Evolutionary conservation across 2,113 vertebrate genomes (phyloP), one percentile per base, ranked within the genome.

Genomic region (Coreoperca whiteheadi): DNA sequence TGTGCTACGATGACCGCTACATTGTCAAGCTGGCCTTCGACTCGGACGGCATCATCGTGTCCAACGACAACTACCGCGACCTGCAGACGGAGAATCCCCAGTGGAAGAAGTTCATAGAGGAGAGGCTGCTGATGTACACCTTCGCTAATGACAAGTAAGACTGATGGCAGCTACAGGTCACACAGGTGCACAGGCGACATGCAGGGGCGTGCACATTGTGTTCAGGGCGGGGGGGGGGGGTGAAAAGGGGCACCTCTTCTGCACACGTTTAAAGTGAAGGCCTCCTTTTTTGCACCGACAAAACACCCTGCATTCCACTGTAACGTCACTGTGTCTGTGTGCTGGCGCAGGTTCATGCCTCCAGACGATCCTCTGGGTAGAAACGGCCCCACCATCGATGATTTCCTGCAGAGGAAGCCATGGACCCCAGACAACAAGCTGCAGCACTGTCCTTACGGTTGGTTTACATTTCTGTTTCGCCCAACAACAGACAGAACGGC

Each of bases 61-160:
- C 97, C 94, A 98, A 98, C 0, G 97, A 98, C 91, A 97, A 97
- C 91, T 98, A 98, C 93, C 94, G 97, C 0, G 97, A 98, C 84
- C 95, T 98, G 60, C 97, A 98, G 85, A 96, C 86, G 0, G 97
- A 98, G 91, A 98, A 96, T 46, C 96, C 96, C 0, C 95, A 97
- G 81, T 98, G 97, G 97, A 98, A 97, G 88, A 96, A 95, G 95
- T 98, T 98, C 74, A 97, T 98, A 0, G 97, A 98, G 90, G 96
- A 97, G 48, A 88, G 97, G 34, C 94, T 98, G 9, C 96, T 98
- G 71, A 98, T 98, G 97, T 98, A 97, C 93, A 97, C 96, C 5
- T 98, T 98, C 1, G 97, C 96, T 80, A 98, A 96, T 0, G 95
- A 98, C 92, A 97, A 96, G 97, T 98, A 89, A 43, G 96, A 5